phyloP scores from a whole-genome alignment of 2,797 vertebrate species.

The Hylomyscus alleni region DNA sequence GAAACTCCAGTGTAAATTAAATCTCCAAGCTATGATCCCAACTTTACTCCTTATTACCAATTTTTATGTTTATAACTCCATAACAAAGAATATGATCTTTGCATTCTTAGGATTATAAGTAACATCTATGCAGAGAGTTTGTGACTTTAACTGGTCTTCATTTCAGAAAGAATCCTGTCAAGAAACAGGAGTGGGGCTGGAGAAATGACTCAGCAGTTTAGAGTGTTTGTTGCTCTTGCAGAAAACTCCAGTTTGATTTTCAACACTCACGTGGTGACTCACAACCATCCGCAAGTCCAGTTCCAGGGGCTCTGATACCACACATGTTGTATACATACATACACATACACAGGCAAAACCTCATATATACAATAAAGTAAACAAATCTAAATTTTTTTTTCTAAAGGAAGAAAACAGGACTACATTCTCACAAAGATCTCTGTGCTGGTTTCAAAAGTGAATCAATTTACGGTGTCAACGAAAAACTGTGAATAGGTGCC shows the following conservation, averaged over 20 bases:
- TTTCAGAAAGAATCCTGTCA: neutral
- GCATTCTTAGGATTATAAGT: neutral
- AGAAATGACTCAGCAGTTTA: neutral
- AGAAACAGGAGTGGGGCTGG: neutral
- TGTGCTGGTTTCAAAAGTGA: neutral
- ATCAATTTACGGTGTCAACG: slow-evolving; percentile 12
- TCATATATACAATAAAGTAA: neutral
- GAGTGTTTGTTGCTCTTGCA: neutral
- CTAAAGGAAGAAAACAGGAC: neutral
- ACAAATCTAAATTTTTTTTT: neutral
- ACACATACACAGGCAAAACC: neutral
- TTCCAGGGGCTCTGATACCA: neutral
- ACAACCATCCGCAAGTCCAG: neutral
- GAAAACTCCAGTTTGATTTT: neutral
- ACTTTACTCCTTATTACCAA: neutral
- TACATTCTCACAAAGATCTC: neutral
- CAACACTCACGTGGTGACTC: neutral
- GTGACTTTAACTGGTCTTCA: neutral
- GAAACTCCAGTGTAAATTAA: neutral
- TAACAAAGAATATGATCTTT: neutral
- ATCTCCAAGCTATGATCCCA: neutral
- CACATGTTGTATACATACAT: neutral
- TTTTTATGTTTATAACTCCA: neutral
- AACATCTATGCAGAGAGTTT: neutral
- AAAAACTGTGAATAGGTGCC: neutral